These are phyloP conservation scores for Indicator maculatus DNA, from an alignment of 2,113 vertebrate species.

Conservation along the genomic window DNA sequence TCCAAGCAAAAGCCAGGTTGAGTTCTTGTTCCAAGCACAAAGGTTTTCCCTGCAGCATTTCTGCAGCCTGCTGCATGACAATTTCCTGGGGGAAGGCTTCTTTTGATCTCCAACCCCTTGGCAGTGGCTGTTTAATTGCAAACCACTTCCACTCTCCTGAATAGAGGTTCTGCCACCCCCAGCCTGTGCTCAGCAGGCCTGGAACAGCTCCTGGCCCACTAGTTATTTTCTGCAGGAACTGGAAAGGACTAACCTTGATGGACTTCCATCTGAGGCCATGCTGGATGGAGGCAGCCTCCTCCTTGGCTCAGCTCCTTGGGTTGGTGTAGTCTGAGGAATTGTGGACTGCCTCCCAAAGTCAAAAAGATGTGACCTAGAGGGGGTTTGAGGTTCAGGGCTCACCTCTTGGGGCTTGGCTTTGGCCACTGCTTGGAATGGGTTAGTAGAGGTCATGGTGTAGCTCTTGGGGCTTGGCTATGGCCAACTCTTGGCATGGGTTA, in stretches of 20 bases:
- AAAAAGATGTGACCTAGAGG: accelerated
- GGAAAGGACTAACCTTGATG: background rate
- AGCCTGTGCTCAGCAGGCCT: background rate
- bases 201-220: background rate
- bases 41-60: background rate
- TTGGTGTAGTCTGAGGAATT: background rate
- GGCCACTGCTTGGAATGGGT: background rate
- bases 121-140: background rate
- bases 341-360: accelerated
- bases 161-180: background rate
- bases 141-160: background rate
- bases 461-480: too few species aligned
- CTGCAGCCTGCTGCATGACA: background rate
- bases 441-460: too few species aligned
- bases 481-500: too few species aligned
- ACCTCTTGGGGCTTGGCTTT: background rate
- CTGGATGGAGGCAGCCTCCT: background rate
- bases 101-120: conserved; percentile 23
- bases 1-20: background rate
- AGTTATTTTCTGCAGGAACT: background rate
- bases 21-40: background rate
- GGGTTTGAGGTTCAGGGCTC: background rate
- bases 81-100: background rate
- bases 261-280: background rate
- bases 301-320: background rate